Evolutionary conservation across 2,888 invertebrate species (phyloP), one percentile per base, ranked within the genome.

Genomic region (Steinernema hermaphroditum): DNA sequence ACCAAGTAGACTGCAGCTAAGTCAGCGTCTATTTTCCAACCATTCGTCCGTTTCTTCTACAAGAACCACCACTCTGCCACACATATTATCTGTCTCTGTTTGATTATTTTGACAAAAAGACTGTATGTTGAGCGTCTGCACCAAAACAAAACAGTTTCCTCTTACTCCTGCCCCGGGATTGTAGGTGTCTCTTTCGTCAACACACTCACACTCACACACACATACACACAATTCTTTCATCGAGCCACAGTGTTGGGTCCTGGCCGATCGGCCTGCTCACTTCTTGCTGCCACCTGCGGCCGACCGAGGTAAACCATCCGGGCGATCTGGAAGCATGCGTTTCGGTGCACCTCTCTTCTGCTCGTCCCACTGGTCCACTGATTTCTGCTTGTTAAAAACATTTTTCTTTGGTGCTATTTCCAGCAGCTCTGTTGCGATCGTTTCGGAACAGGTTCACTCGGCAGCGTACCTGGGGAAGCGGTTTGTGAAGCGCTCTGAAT

Each of bases 71-170:
- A 32, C 34, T 6, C 12, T 8, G 32, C 62, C 32, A 32, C 32
- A 27, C 62, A 62, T 62, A 62, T 62, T 62, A 62, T 62, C 62
- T 62, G 62, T 62, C 62, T 62, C 62, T 62, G 62, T 62, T 62
- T 62, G 62, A 62, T 62, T 62, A 62, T 62, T 62, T 62, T 62
- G 62, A 62, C 62, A 62, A 62, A 62, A 62, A 62, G 62, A 62
- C 62, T 62, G 62, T 62, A 34, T 62, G 62, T 62, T 27, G 32
- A 62, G 62, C 62, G 62, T 62, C 62, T 62, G 62, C 62, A 62
- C 32, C 62, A 62, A 62, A 62, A 62, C 62, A 62, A 62, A 62
- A 62, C 62, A 62, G 62, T 62, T 62, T 62, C 62, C 29, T 62
- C 62, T 62, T 62, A 62, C 62, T 62, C 32, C 62, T 62, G 62